Percentiles rank a stretch among this genome's conserved stretches.
Evolutionary conservation across 1,140 invertebrate species (phyloP).

Genomic region (Drosophila littoralis): DNA sequence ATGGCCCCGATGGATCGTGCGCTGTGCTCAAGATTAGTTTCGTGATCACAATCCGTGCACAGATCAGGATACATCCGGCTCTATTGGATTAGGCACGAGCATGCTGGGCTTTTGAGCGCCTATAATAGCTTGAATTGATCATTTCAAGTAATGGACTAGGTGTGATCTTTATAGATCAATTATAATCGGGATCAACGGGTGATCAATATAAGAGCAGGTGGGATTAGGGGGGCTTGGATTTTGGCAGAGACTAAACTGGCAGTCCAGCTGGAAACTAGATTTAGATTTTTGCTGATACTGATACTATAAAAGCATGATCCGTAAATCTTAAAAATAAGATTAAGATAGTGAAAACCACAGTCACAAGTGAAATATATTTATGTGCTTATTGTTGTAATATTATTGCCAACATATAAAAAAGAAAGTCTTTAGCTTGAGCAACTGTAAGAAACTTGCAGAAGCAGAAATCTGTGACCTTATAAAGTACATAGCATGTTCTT

Average conservation of each 20-base stretch:
- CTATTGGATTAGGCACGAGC: slow-evolving; percentile 12
- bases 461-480: no score
- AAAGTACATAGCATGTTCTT: no score
- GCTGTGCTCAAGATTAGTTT: slow-evolving; percentile 32
- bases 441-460: no score
- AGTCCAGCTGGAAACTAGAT: slow-evolving; percentile 2
- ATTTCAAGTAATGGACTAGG: slow-evolving; percentile 37
- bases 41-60: slow-evolving; percentile 10
- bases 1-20: slow-evolving; percentile 2
- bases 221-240: slow-evolving; percentile 22
- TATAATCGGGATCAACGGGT: slow-evolving; percentile 14
- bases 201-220: slow-evolving; percentile 10
- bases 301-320: background rate
- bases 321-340: no score
- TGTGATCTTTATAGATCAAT: slow-evolving; percentile 50
- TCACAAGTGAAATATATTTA: no score
- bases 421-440: no score
- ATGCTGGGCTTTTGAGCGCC: background rate
- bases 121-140: slow-evolving; percentile 15
- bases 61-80: slow-evolving; percentile 35
- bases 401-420: no score
- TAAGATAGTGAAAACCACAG: no score
- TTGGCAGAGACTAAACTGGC: background rate
- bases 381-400: no score
- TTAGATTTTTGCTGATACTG: background rate